Base-by-base conservation (phyloP, 2,113 vertebrate genomes). In the Dasyornis broadbenti region DNA sequence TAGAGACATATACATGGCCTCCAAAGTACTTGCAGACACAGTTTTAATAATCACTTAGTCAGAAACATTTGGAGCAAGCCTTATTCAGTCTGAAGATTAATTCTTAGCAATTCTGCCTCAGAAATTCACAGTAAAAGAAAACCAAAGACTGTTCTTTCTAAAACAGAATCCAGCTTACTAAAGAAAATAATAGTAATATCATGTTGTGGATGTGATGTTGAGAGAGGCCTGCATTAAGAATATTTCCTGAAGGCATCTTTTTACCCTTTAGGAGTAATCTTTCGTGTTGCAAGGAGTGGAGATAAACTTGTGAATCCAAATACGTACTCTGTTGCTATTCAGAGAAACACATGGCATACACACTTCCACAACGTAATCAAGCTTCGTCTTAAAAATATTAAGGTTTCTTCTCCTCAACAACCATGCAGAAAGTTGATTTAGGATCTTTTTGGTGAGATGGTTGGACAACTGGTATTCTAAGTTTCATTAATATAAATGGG, bases 1-100 rank as follows among this genome's bases (percentile, higher is more conserved):
- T 3, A 30, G 14, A 78, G 22, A 10, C 2, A 2, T 13, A 0
- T 2, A 12, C 21, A 11, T 64, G 35, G 53, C 8, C 20, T 82
- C 33, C 49, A 71, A 82, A 82, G 47, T 23, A 27, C 27, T 5
- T 10, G 19, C 31, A 35, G 50, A 22, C 23, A 13, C 52, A 54
- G 8, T 54, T 52, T 8, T n/a, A 76, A 35, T 42, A 30, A 75
- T 37, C 44, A 26, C 10, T 52, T 60, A 13, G 40, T 50, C 70
- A 88, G 49, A 64, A 76, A 44, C 8, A 6, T 37, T 45, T 50
- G 27, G 39, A 82, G 17, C n/a, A 85, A 75, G 16, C 1, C 9
- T 69, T 78, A 16, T 21, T 78, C 52, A 68, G 16, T 21, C 50
- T 37, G 28, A 28, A 68, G 33, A 68, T n/a, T 49, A 21, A 47